Evolutionary conservation across 2,797 vertebrate genomes (phyloP), one percentile per base, ranked within the genome.

Genomic region (Leptodactylus fallax): DNA sequence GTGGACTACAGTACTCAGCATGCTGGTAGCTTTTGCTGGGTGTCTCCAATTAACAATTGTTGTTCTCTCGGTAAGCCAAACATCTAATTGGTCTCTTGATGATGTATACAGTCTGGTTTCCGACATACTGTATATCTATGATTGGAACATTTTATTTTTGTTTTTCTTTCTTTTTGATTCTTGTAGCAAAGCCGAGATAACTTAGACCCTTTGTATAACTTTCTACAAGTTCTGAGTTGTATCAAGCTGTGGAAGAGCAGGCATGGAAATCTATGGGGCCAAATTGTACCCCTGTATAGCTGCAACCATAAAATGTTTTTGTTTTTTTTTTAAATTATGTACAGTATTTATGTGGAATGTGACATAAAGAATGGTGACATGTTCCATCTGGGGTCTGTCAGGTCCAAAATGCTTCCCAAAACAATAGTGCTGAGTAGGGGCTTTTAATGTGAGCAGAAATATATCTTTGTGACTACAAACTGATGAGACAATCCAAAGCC

Each of bases 1-100:
- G 72, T 51, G 58, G 72, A 77, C 72, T 77, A 85, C 72, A 77
- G 72, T 10, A 16, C 58, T 85, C 83, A 63, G 72, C 74, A 61
- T 77, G 72, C 72, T 27, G 49, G 21, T 19, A 65, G 7, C 58
- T 61, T 63, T 13, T 27, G 27, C n/a, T 56, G 47, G 83, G 71
- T 74, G 56, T 47, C 72, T 51, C 56, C 45, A 85, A 77, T 77
- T 77, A 85, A 12, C 47, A 19, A 61, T 61, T 83, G 14, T 60
- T 76, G 55, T 76, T 60, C 69, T 65, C 21, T 65, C 49, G 6
- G 56, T 16, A 77, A 47, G 60, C 19, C 69, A 58, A 71, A 51
- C 12, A 27, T 61, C 19, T 47, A n/a, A 60, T 6, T 60, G 83
- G 71, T 10, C 55, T 27, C 13, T 47, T 77, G 36, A 53, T 17